Percentiles rank a stretch among this genome's conserved stretches.
phyloP scores from a whole-genome alignment of 35 echinoderm and acorn worm genomes.

The Diadema setosum region DNA sequence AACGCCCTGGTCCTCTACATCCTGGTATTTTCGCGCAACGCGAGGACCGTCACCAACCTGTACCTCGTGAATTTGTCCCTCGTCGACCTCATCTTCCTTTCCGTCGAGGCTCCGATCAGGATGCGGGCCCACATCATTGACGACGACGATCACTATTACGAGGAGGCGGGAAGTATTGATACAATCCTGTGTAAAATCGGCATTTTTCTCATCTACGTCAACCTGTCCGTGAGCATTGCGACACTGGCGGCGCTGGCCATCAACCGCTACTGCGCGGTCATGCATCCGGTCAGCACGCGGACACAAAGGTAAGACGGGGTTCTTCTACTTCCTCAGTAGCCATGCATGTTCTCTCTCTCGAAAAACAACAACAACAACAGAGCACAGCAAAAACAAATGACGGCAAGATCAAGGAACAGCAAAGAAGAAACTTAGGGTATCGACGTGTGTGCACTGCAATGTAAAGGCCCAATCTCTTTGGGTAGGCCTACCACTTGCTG shows the following conservation, averaged over 20 bases:
- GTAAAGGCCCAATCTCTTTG: too few species aligned
- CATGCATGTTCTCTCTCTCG: too few species aligned
- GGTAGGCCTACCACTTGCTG: too few species aligned
- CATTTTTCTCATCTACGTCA: conserved; percentile 48
- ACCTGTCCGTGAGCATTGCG: conserved; percentile 56
- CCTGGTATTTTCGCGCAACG: conserved; percentile 10
- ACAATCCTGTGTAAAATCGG: conserved; percentile 38
- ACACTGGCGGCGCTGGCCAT: conserved; percentile 58
- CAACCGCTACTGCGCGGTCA: conserved; percentile 69
- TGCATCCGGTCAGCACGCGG: conserved; percentile 61
- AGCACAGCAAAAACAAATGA: too few species aligned
- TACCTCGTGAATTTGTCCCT: conserved; percentile 72
- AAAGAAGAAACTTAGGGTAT: too few species aligned
- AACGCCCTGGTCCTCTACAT: conserved; percentile 74
- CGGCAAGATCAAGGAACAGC: too few species aligned
- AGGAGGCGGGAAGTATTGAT: neutral
- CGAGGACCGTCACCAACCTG: conserved; percentile 49
- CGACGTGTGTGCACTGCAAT: too few species aligned
- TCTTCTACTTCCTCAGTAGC: too few species aligned
- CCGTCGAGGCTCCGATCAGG: conserved; percentile 32
- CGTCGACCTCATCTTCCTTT: conserved; percentile 53
- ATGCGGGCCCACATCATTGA: conserved; percentile 8
- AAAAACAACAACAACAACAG: too few species aligned
- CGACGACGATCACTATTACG: neutral
- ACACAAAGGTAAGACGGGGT: conserved; percentile 50